Evolutionary conservation across 2,888 invertebrate genomes (phyloP), one percentile per base, ranked within the genome.

Genomic region (Sthenelais limicola): DNA sequence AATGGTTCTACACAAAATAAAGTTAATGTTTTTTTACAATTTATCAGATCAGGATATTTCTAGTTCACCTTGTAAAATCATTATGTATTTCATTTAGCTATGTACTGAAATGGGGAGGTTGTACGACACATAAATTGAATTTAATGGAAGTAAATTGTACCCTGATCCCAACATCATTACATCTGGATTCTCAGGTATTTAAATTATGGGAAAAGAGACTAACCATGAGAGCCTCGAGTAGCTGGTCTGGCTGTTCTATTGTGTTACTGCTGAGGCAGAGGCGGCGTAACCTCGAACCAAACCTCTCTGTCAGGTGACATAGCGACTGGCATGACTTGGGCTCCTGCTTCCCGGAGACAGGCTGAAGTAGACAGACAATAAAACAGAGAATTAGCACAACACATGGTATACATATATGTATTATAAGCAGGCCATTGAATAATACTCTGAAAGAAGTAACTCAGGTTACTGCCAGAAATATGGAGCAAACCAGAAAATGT

Each of bases 201-300:
- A 43, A 43, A 43, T 12, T 12, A 9, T 12, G 15, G 43, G 12
- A 43, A 12, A 12, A 15, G 43, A 15, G 15, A 66, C 43, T 66
- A 1, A 66, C 66, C 66, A 66, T 66, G 26, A 66, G 66, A 2
- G 38, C 28, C 28, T 66, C 66, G 7, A 66, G 3, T 18, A 66
- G 9, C 2, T 7, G 18, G 15, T 66, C 66, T 3, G 47, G 1
- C 7, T 66, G 66, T 21, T n/a, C 21, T 2, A 66, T 38, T 15
- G 47, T 28, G 43, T n/a, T 66, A 15, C n/a, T 43, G 12, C 24
- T 28, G 9, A 66, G n/a, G 26, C 9, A 38, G 47, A 66, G 66
- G 1, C 33, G 15, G 38, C 24, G 21, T 9, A 66, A 21, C 21
- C 66, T 21, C 21, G 66, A 38, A 18, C 66, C 66, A 35, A 66